Conservation (phyloP, 1,140 invertebrate genomes). For the Leptopilina boulardi region DNA sequence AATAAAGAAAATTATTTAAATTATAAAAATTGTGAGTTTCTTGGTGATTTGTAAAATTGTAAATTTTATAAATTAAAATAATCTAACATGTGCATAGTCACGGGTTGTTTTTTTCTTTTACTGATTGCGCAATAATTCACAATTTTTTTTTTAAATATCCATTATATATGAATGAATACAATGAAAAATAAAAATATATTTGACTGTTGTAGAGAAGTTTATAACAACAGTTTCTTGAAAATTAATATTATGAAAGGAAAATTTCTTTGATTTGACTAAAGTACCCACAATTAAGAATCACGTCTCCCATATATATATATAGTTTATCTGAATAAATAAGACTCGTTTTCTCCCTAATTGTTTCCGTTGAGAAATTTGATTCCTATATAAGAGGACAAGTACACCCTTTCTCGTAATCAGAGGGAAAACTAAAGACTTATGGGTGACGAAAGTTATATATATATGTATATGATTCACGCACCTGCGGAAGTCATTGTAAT, state of each 20-base stretch:
- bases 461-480: not conserved
- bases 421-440: not conserved
- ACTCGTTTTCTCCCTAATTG: conserved; percentile 19
- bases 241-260: not conserved
- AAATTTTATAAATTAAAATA: no score
- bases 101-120: not conserved
- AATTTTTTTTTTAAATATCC: not conserved
- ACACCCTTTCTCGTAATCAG: conserved; percentile 4
- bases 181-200: no score
- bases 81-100: not conserved
- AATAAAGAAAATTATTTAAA: no score
- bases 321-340: not conserved
- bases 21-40: no score
- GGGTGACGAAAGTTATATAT: not conserved
- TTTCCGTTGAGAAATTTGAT: conserved; percentile 18
- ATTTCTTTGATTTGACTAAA: conserved; percentile 1
- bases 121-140: not conserved
- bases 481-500: conserved; percentile 22
- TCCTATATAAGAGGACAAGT: not conserved
- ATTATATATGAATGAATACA: not conserved
- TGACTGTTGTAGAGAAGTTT: not conserved
- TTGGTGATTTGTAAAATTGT: no score
- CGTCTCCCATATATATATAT: not conserved
- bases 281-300: not conserved
- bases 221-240: not conserved